phyloP scores from a whole-genome alignment of 2,113 vertebrate genomes.

The Peromyscus maniculatus region DNA sequence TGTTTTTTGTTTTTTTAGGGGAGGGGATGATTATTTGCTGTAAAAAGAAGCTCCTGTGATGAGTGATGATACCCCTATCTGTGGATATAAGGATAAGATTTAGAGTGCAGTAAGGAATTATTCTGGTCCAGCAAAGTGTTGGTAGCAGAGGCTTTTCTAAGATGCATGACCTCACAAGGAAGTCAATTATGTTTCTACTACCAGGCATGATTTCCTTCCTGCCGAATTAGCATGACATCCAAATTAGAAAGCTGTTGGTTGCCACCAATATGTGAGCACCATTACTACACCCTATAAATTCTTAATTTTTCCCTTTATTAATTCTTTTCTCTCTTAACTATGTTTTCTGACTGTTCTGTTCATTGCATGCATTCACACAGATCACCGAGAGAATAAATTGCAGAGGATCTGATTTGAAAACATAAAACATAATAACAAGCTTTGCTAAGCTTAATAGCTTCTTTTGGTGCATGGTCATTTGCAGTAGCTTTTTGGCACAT shows the following conservation, averaged over 20 bases:
- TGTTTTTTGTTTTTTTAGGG: neutral
- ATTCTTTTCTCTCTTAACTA: conserved; percentile 36
- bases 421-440: neutral
- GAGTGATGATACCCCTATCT: neutral
- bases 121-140: neutral
- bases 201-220: neutral
- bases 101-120: neutral
- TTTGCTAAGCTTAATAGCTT: neutral
- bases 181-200: neutral
- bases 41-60: neutral
- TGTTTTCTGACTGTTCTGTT: neutral
- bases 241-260: neutral
- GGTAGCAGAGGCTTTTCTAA: neutral
- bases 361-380: neutral
- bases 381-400: neutral
- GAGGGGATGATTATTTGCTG: neutral
- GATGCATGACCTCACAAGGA: neutral
- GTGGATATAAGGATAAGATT: neutral
- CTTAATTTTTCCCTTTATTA: conserved; percentile 29
- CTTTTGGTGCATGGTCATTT: neutral
- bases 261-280: neutral
- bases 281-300: neutral
- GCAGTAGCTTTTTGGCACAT: neutral
- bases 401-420: neutral
- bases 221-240: neutral